Percentiles rank a stretch among this genome's conserved stretches.
These are phyloP conservation scores for Leptinotarsa peninsularis DNA, from an alignment of 2,888 invertebrate species.

Conservation along the genomic window DNA sequence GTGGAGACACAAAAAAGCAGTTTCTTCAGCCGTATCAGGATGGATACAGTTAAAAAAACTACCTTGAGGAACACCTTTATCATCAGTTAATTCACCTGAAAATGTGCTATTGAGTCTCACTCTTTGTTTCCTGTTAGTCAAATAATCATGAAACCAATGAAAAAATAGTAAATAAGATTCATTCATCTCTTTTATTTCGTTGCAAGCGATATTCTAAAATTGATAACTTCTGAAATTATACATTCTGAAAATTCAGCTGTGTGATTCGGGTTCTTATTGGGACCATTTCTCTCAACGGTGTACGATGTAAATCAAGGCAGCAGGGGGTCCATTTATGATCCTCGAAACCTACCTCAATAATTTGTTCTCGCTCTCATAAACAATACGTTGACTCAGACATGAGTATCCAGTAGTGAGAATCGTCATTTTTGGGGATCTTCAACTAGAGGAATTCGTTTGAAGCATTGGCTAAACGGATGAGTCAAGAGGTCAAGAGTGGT, in stretches of 20 bases:
- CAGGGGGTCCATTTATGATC: constrained; percentile 63
- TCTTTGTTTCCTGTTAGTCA: too few species aligned
- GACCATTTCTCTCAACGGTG: constrained; percentile 40
- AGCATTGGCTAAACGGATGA: neutral
- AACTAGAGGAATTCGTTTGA: neutral
- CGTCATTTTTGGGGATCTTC: constrained; percentile 11
- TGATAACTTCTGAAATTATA: neutral
- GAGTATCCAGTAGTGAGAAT: constrained; percentile 62
- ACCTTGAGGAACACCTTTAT: too few species aligned
- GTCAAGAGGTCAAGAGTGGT: too few species aligned
- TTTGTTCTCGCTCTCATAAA: constrained; percentile 60
- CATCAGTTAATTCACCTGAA: too few species aligned
- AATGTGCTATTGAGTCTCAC: too few species aligned
- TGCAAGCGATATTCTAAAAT: too few species aligned
- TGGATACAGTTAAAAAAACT: too few species aligned
- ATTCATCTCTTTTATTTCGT: too few species aligned
- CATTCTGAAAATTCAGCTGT: neutral
- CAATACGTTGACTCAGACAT: constrained; percentile 51
- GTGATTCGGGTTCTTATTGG: constrained; percentile 19
- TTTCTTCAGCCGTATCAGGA: too few species aligned
- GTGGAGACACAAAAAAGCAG: too few species aligned
- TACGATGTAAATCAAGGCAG: constrained; percentile 63
- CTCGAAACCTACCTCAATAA: constrained; percentile 58
- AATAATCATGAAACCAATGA: too few species aligned
- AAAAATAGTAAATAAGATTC: too few species aligned